Conservation (phyloP, 2,888 invertebrate species). For the Tetramorium bicarinatum region DNA sequence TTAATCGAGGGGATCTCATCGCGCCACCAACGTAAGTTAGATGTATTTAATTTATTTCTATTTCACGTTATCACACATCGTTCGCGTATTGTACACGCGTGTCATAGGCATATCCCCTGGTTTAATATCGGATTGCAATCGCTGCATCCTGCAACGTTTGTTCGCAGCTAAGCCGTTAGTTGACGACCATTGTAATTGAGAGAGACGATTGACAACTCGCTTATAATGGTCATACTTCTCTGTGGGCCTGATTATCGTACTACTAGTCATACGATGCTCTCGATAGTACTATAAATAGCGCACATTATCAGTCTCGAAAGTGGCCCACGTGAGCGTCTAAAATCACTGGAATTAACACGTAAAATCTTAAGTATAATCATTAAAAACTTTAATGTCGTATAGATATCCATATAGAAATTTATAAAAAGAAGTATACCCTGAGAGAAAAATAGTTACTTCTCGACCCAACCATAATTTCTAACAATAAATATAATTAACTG, state of each 20-base stretch:
- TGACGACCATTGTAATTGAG: slow-evolving; percentile 22
- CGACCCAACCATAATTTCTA: too few relatives aligned
- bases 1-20: slow-evolving; percentile 7
- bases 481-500: too few relatives aligned
- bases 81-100: not conserved
- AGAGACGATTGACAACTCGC: slow-evolving; percentile 34
- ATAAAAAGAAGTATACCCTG: not conserved
- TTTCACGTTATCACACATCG: not conserved
- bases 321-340: not conserved
- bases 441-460: too few relatives aligned
- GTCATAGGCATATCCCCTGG: slow-evolving; percentile 7
- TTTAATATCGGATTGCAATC: slow-evolving; percentile 48
- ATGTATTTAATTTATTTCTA: slow-evolving; percentile 29
- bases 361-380: not conserved
- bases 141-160: slow-evolving; percentile 13
- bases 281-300: slow-evolving; percentile 28
- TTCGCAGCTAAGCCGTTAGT: not conserved
- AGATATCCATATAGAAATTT: not conserved
- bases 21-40: not conserved
- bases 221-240: not conserved
- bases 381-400: not conserved
- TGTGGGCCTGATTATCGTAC: slow-evolving; percentile 1
- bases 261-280: slow-evolving; percentile 6
- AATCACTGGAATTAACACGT: not conserved
- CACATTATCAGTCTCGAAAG: slow-evolving; percentile 14